Conservation (phyloP, 2,113 vertebrate genomes). For the Hypomesus transpacificus region DNA sequence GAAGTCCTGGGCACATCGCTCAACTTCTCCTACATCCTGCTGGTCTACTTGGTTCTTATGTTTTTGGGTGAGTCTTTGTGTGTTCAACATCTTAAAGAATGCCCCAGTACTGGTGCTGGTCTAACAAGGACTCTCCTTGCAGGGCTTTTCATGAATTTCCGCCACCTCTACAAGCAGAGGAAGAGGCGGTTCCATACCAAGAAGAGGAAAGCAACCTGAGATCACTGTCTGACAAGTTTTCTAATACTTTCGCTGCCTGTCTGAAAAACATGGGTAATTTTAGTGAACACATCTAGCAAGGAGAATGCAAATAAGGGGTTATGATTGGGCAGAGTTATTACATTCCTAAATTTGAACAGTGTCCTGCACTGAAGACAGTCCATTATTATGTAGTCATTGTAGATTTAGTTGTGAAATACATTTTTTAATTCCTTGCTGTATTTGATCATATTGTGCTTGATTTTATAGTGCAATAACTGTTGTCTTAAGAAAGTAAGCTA, state of each 20-base stretch:
- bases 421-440: too few species aligned
- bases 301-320: too few species aligned
- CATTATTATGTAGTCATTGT: too few species aligned
- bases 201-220: constrained; percentile 86
- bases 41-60: constrained; percentile 80
- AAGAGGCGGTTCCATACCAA: constrained; percentile 80
- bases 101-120: too few species aligned
- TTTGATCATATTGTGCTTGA: too few species aligned
- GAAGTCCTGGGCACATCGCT: constrained; percentile 78
- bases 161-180: constrained; percentile 91
- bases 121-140: not conserved
- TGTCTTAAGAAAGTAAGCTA: too few species aligned
- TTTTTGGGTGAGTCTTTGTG: constrained; percentile 80
- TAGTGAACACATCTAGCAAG: not conserved
- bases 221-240: not conserved
- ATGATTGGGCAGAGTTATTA: too few species aligned
- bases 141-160: constrained; percentile 86
- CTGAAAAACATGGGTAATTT: not conserved
- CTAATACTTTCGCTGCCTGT: constrained; percentile 34
- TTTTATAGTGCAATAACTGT: too few species aligned
- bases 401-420: too few species aligned
- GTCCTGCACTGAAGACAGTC: too few species aligned
- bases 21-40: constrained; percentile 84
- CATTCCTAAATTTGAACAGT: too few species aligned
- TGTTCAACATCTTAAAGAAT: not conserved